Base-by-base conservation (phyloP, 2,888 invertebrate species). In the Lamellibrachia columna region DNA sequence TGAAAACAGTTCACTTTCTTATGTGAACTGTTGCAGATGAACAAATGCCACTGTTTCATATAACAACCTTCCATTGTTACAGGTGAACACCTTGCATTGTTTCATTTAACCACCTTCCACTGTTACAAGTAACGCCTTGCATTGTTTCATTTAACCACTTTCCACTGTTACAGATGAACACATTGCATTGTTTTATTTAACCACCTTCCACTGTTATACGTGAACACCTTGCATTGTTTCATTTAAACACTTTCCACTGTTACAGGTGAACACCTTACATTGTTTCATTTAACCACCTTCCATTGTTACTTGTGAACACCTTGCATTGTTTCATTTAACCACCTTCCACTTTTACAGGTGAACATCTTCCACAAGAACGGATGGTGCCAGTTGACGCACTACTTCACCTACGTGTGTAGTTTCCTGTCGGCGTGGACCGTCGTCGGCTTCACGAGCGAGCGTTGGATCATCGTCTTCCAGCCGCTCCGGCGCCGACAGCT, bases 341-440 rank as follows among this genome's bases (percentile, higher is more conserved):
- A 22, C 15, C 6, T 22, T 75, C 75, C 75, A 6, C 3, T 75
- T 15, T 22, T 75, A 1, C 92, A 91, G 53, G 90, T 95, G 1
- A 93, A 95, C 52, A 94, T 95, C 52, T 95, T 95, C 93, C 94
- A 95, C 92, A 93, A 97, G 96, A 90, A 97, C 52, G 97, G 97
- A 8, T 97, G 97, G 97, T 98, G 98, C 95, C 98, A 98, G 95
- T 96, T 97, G 60, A 97, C 98, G 94, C 97, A 98, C 11, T 98
- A 98, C 96, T 95, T 97, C n/a, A 97, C 98, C 0, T 95, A 95
- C 92, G 94, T 95, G 1, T 95, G 95, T 92, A 95, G 95, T 90
- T 95, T 94, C 93, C 93, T 94, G 15, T 93, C 94, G 90, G 93
- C 93, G 4, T 94, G 94, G 94, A 94, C 94, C 2, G 94, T 94